Evolutionary conservation across 2,797 vertebrate species (phyloP).

Genomic region (Periophthalmus magnuspinnatus): DNA sequence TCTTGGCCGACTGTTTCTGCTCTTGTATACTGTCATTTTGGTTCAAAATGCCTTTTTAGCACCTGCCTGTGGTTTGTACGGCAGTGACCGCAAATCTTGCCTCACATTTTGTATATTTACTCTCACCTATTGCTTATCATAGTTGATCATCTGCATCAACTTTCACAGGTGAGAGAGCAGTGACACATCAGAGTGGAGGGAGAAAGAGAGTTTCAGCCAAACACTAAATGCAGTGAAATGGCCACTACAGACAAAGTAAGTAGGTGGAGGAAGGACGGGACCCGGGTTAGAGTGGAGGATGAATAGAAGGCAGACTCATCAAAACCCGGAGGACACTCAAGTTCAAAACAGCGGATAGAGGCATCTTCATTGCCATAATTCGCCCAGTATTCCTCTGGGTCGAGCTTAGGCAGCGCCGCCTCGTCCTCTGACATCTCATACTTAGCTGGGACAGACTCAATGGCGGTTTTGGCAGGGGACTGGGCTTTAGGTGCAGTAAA

Average conservation of each 20-base stretch:
- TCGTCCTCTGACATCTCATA: slow-evolving; percentile 85
- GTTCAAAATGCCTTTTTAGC: slow-evolving; percentile 8
- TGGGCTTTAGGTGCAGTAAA: slow-evolving; percentile 64
- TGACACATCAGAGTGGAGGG: slow-evolving; percentile 36
- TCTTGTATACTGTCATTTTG: slow-evolving; percentile 20
- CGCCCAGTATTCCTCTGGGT: slow-evolving; percentile 87
- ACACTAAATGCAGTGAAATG: slow-evolving; percentile 70
- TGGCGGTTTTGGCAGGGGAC: slow-evolving; percentile 47
- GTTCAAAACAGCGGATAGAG: slow-evolving; percentile 77
- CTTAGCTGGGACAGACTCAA: slow-evolving; percentile 71
- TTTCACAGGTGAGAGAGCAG: slow-evolving; percentile 43
- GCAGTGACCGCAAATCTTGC: slow-evolving; percentile 37
- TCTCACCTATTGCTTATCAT: slow-evolving; percentile 49
- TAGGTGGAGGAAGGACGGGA: slow-evolving; percentile 51
- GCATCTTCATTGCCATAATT: slow-evolving; percentile 86
- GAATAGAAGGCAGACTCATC: slow-evolving; percentile 63
- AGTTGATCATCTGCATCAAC: slow-evolving; percentile 27
- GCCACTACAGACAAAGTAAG: slow-evolving; percentile 58
- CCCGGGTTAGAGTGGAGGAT: slow-evolving; percentile 44
- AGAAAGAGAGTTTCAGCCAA: slow-evolving; percentile 66
- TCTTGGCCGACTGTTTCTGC: slow-evolving; percentile 12
- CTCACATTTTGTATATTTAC: slow-evolving; percentile 33
- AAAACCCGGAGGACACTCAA: slow-evolving; percentile 74
- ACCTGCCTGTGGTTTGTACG: slow-evolving; percentile 22
- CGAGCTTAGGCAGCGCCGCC: slow-evolving; percentile 83